Conservation (phyloP, 1,140 invertebrate species). For the Zophobas morio region DNA sequence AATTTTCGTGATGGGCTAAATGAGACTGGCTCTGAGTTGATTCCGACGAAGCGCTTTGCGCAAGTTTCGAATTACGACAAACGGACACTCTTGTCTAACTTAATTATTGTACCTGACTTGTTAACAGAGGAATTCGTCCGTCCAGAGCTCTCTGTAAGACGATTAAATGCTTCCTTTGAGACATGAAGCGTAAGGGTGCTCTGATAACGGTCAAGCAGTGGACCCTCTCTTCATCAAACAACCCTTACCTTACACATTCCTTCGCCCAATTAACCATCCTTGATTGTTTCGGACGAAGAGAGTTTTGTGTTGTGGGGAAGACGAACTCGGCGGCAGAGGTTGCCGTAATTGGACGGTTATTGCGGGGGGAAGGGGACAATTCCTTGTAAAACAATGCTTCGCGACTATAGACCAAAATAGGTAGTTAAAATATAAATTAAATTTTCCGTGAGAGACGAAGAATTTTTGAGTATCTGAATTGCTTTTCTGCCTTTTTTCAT, state of each 20-base stretch:
- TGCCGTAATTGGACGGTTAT: neutral
- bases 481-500: too few species aligned
- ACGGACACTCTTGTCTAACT: conserved; percentile 17
- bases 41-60: conserved; percentile 1
- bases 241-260: conserved; percentile 36
- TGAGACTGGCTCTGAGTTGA: neutral
- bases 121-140: conserved; percentile 35
- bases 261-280: conserved; percentile 28
- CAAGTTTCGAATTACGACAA: conserved; percentile 21
- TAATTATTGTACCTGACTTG: conserved; percentile 38
- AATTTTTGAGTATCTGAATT: too few species aligned
- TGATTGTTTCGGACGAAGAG: conserved; percentile 15
- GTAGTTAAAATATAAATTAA: too few species aligned
- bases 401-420: too few species aligned
- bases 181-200: conserved; percentile 22
- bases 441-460: too few species aligned
- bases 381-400: too few species aligned
- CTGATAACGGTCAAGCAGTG: conserved; percentile 41
- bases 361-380: too few species aligned
- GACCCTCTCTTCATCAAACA: conserved; percentile 41
- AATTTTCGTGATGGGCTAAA: neutral
- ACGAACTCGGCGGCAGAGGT: neutral
- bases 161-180: conserved; percentile 46
- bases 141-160: neutral
- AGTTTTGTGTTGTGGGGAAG: neutral